Evolutionary conservation across 1,140 invertebrate genomes (phyloP).

Genomic region (Leptonema lineaticorne): DNA sequence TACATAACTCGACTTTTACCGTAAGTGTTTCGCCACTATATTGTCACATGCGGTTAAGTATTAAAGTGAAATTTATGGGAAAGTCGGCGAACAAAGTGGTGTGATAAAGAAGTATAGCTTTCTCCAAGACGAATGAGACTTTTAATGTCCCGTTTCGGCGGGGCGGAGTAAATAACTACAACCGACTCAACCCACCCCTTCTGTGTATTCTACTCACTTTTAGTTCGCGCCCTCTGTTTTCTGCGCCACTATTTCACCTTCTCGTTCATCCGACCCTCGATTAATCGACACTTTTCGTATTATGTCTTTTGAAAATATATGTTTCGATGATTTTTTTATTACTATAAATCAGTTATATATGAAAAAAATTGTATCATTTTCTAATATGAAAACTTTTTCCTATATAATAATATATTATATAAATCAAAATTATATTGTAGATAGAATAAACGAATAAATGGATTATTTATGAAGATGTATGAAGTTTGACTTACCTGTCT

Average conservation of each 20-base stretch:
- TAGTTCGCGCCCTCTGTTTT: background rate
- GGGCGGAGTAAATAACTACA: background rate
- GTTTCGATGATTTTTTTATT: too few species aligned
- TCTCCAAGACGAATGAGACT: constrained; percentile 11
- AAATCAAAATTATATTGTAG: too few species aligned
- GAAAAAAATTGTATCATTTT: too few species aligned
- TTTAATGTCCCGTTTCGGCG: constrained; percentile 7
- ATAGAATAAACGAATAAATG: too few species aligned
- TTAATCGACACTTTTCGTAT: background rate
- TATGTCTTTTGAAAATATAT: background rate
- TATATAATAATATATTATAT: too few species aligned
- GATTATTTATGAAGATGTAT: too few species aligned
- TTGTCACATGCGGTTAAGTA: constrained; percentile 19
- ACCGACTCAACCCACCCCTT: background rate
- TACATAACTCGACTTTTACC: constrained; percentile 16
- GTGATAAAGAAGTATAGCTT: constrained; percentile 18
- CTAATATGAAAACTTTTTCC: too few species aligned
- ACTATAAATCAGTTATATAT: too few species aligned
- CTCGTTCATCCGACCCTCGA: background rate
- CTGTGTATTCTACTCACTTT: background rate
- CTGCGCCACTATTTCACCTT: background rate
- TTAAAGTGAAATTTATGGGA: constrained; percentile 17
- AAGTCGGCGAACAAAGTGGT: constrained; percentile 16
- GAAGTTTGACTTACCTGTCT: too few species aligned
- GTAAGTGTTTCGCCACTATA: constrained; percentile 18